Base-by-base conservation (phyloP, 1,140 invertebrate genomes). In the Plutomurus gul region DNA sequence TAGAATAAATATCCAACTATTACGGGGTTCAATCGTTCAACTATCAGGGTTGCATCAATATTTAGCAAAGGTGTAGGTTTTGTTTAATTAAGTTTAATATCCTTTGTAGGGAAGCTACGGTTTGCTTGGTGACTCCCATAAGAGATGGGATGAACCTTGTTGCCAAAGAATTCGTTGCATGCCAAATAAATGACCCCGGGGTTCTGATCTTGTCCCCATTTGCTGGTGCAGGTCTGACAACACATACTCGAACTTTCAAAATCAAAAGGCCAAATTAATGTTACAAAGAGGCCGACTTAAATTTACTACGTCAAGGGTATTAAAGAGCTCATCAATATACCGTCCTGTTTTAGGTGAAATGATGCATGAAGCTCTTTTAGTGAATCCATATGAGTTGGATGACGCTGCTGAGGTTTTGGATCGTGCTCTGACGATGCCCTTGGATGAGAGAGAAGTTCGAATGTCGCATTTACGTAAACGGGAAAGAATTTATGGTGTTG, bases 121-220 rank as follows among this genome's bases (percentile, higher is more conserved):
- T 97, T 0, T 94, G 93, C 20, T 86, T 96, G 18, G 94, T 96
- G 0, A 96, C 95, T 0, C 95, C 95, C 0, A 86, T 96, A 0
- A 87, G 95, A 49, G 95, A 96, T 85, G 95, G 95, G 36, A 97
- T 97, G 95, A 97, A 97, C 87, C 88, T 97, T 49, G 95, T 96
- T 0, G 95, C 95, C 5, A 96, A 97, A 86, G 95, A 97, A 86
- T 96, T 95, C 84, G 94, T 96, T 2, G 95, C 95, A 5, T 96
- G 95, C 85, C 95, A 96, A 86, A 95, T 95, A 8, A 94, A 95
- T 80, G 91, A 91, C 13, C 91, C 93, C 0, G 95, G 95, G 7
- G 95, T 97, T 0, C 86, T 97, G 5, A 94, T 97, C 49, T 91
- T 97, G 3, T 96, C 94, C 1, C 94, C 94, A 0, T 96, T 97